Percentiles rank a stretch among this genome's conserved stretches.
Evolutionary conservation across 2,113 vertebrate genomes (phyloP).

Genomic region (Engraulis encrasicolus): DNA sequence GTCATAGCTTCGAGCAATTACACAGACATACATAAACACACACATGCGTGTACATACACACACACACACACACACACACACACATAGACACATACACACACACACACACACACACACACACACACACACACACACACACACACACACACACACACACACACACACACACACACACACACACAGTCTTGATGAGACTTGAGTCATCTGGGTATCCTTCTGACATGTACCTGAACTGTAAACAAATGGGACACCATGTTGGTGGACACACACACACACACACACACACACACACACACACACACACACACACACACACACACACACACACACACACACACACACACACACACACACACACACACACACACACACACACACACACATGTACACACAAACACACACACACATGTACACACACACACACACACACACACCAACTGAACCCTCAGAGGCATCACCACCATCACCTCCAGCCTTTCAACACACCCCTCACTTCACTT

Average conservation of each 20-base stretch:
- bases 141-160: no score
- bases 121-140: conserved; percentile 36
- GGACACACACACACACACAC: neutral
- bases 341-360: neutral
- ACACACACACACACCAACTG: neutral
- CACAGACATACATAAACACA: conserved; percentile 50
- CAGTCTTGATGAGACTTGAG: neutral
- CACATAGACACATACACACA: no score
- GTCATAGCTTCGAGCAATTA: conserved; percentile 44
- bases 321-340: conserved; percentile 3
- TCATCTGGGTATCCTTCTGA: conserved; percentile 7
- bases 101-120: conserved; percentile 41
- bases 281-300: neutral
- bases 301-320: neutral
- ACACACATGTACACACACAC: neutral
- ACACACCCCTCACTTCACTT: conserved; percentile 2
- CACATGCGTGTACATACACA: no score
- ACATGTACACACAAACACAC: neutral
- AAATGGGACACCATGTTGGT: neutral
- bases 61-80: no score
- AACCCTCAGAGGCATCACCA: neutral
- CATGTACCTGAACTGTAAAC: conserved; percentile 30
- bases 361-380: neutral
- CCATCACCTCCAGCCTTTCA: neutral
- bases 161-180: no score